A percentile compares a stretch with the other conserved stretches of the same genome.
phyloP scores from a whole-genome alignment of 2,888 invertebrate species.

The Phyto melanocephala region DNA sequence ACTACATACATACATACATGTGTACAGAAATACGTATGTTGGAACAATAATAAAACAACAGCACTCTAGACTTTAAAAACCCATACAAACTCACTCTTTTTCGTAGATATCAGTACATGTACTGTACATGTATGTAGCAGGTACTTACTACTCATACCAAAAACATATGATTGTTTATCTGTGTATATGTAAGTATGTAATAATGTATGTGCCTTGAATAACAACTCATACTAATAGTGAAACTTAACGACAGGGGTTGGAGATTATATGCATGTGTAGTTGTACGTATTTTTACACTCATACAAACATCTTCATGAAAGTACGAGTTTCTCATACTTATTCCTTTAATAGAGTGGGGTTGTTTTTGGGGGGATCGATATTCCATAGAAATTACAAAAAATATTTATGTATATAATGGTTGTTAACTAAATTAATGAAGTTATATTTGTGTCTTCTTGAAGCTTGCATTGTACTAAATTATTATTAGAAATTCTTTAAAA shows the following conservation, averaged over 20 bases:
- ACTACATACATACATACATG: not conserved
- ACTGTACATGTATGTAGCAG: not conserved
- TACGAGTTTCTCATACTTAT: not conserved
- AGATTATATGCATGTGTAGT: not conserved
- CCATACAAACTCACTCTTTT: constrained; percentile 5
- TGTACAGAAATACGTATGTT: constrained; percentile 23
- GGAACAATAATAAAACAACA: constrained; percentile 37
- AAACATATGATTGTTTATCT: not conserved
- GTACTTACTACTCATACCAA: not conserved
- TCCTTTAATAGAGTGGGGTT: constrained; percentile 32
- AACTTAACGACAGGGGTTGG: not conserved
- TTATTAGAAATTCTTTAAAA: too few species aligned
- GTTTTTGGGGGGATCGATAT: constrained; percentile 56
- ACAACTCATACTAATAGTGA: constrained; percentile 1
- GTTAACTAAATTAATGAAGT: constrained; percentile 47
- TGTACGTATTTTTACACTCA: not conserved
- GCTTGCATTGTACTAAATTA: too few species aligned
- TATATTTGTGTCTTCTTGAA: not conserved
- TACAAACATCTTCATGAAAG: not conserved
- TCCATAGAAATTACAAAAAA: constrained; percentile 12
- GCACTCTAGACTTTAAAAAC: constrained; percentile 18
- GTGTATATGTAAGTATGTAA: not conserved
- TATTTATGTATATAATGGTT: constrained; percentile 1
- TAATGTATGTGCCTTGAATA: not conserved
- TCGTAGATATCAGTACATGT: not conserved